phyloP scores from a whole-genome alignment of 1,140 invertebrate genomes.

The Drosophila nikananu region DNA sequence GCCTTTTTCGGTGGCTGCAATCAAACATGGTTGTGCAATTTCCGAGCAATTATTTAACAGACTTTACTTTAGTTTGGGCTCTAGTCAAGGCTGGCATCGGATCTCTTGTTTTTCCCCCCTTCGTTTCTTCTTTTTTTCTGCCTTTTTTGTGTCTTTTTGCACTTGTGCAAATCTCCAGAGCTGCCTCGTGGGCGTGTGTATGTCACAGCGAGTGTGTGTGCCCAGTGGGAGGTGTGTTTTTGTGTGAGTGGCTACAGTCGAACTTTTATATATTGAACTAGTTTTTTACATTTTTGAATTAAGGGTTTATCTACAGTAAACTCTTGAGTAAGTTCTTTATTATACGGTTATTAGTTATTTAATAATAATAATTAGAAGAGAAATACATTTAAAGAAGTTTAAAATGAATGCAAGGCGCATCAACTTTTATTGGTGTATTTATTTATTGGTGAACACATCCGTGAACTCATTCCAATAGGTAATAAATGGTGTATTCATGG shows the following conservation, averaged over 20 bases:
- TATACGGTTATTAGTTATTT: background rate
- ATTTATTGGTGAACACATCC: background rate
- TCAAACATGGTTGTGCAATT: conserved; percentile 43
- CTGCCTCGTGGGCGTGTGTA: conserved; percentile 38
- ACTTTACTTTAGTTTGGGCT: conserved; percentile 42
- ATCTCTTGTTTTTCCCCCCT: conserved; percentile 24
- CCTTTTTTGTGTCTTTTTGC: conserved; percentile 49
- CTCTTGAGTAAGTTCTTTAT: too few relatives aligned
- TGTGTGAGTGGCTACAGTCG: conserved; percentile 19
- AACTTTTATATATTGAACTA: background rate
- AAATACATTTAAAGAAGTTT: background rate
- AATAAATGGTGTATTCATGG: background rate
- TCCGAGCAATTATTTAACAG: conserved; percentile 38
- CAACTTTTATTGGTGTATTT: background rate
- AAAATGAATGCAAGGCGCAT: background rate
- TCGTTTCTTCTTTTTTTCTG: conserved; percentile 13
- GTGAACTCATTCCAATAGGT: background rate
- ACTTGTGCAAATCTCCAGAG: conserved; percentile 78
- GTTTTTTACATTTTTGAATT: background rate
- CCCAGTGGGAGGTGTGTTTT: conserved; percentile 13
- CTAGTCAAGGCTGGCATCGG: conserved; percentile 47
- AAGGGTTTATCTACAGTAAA: background rate
- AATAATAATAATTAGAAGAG: too few relatives aligned
- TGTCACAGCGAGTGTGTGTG: conserved; percentile 19
- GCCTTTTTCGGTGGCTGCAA: conserved; percentile 36